Percentiles rank a stretch among this genome's conserved stretches.
Conservation (phyloP, 2,113 vertebrate genomes). For the Benitochromis conjunctus region DNA sequence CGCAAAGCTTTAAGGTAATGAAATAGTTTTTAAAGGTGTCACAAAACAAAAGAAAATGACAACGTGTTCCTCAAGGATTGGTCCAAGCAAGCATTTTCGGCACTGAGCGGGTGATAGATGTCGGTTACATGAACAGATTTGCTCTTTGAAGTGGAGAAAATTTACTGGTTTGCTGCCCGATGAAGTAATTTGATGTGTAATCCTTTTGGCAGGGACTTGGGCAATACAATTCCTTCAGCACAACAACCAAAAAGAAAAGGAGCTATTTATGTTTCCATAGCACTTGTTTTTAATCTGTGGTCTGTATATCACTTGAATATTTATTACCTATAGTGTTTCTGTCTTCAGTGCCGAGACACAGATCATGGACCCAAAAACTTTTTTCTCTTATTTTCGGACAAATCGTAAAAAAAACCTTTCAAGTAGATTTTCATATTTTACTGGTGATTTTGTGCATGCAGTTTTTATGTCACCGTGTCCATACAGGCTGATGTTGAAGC, state of each 20-base stretch:
- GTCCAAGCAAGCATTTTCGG: conserved; percentile 3
- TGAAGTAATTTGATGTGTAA: neutral
- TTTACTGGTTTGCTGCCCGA: conserved; percentile 8
- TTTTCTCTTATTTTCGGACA: neutral
- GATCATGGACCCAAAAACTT: neutral
- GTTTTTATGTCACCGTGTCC: neutral
- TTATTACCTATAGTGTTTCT: neutral
- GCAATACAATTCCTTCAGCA: neutral
- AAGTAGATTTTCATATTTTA: neutral
- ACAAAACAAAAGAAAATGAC: neutral
- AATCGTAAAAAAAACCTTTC: neutral
- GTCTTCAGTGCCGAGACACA: neutral
- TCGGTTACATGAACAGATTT: conserved; percentile 4
- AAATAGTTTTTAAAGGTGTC: neutral
- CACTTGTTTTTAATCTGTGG: neutral
- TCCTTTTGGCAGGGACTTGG: neutral
- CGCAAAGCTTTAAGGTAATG: conserved; percentile 15
- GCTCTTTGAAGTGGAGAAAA: conserved; percentile 11
- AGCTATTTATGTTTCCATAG: neutral
- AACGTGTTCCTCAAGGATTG: conserved; percentile 14
- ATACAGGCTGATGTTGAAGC: neutral
- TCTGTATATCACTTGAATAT: neutral
- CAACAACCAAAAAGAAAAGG: neutral
- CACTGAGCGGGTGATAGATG: neutral
- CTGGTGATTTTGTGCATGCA: neutral